Conservation (phyloP, 2,113 vertebrate species). For the Gadus chalcogrammus region DNA sequence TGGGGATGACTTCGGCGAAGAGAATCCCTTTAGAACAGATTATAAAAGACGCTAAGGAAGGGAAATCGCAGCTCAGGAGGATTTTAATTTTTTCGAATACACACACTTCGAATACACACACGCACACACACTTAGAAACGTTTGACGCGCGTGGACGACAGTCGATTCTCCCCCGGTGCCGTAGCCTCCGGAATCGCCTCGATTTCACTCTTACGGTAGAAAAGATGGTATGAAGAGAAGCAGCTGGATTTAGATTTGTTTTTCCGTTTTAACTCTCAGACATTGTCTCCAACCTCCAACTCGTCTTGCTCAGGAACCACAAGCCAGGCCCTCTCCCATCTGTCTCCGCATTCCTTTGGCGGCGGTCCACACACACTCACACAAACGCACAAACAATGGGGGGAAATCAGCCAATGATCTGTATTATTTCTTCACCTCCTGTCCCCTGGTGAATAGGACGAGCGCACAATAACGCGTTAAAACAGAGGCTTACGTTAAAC, state of each 20-base stretch:
- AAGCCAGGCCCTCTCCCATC: conserved; percentile 16
- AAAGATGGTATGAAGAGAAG: conserved; percentile 28
- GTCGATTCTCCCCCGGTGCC: no score
- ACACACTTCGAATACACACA: not conserved
- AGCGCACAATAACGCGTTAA: no score
- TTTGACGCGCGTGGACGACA: not conserved
- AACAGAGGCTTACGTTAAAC: no score
- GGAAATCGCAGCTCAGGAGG: conserved; percentile 34
- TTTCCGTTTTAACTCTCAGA: conserved; percentile 47
- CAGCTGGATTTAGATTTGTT: conserved; percentile 24
- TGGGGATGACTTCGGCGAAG: conserved; percentile 57
- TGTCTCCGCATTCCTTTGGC: conserved; percentile 26
- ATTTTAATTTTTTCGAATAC: conserved; percentile 40
- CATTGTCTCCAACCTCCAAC: conserved; percentile 28
- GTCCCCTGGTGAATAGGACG: no score
- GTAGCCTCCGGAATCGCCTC: no score
- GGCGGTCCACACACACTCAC: conserved; percentile 35
- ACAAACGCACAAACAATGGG: conserved; percentile 55
- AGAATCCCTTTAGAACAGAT: conserved; percentile 51
- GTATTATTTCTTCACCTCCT: not conserved
- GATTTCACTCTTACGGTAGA: no score
- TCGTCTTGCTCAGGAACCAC: conserved; percentile 31
- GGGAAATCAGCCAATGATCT: conserved; percentile 44
- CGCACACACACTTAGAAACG: conserved; percentile 49
- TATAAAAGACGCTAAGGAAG: conserved; percentile 38